Percentiles rank a stretch among this genome's conserved stretches.
Evolutionary conservation across 2,113 vertebrate genomes (phyloP).

Genomic region (Ancistrus triradiatus): DNA sequence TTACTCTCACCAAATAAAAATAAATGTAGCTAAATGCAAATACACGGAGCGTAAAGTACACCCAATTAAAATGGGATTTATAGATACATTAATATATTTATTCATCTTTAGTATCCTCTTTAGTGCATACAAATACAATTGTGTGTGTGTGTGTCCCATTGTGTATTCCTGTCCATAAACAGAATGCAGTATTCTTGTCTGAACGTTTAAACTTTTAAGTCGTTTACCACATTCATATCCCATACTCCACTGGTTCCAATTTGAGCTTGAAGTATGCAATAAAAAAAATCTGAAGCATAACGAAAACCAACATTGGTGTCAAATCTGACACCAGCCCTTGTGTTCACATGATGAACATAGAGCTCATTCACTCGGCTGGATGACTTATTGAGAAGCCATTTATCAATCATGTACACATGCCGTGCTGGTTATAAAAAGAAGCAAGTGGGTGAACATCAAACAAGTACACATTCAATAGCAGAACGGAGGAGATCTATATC

Average conservation of each 20-base stretch:
- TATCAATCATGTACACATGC: conserved; percentile 9
- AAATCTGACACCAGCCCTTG: neutral
- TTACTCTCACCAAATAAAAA: too few relatives aligned
- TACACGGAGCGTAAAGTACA: too few relatives aligned
- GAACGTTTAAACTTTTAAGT: too few relatives aligned
- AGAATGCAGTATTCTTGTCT: neutral
- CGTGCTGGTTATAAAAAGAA: neutral
- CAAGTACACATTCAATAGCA: too few relatives aligned
- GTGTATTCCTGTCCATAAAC: too few relatives aligned
- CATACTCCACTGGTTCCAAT: neutral
- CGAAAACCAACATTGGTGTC: conserved; percentile 9
- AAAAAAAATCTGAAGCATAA: conserved; percentile 2
- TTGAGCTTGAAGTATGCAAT: conserved; percentile 20
- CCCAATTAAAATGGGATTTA: too few relatives aligned
- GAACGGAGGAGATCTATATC: too few relatives aligned
- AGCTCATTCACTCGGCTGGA: neutral
- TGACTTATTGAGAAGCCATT: conserved; percentile 8
- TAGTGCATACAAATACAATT: too few relatives aligned
- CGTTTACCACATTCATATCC: neutral
- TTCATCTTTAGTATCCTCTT: too few relatives aligned
- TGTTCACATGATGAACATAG: conserved; percentile 1
- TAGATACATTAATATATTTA: too few relatives aligned
- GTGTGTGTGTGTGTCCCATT: too few relatives aligned
- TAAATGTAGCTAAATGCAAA: too few relatives aligned
- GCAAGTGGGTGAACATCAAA: neutral